Evolutionary conservation across 2,888 invertebrate genomes (phyloP).

Genomic region (Callyntrura sp.): DNA sequence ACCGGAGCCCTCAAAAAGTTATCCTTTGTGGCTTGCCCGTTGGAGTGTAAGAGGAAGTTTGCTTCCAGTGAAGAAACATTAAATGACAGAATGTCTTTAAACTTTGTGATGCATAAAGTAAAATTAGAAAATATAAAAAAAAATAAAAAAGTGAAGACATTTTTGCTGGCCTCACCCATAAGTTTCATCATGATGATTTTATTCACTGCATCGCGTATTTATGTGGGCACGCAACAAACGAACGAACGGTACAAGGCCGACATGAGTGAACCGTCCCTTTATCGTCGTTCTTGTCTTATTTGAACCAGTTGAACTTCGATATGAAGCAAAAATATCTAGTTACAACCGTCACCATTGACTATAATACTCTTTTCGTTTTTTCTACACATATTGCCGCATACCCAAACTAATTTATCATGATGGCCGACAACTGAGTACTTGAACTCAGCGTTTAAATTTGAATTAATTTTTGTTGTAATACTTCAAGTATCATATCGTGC

Average conservation of each 20-base stretch:
- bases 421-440: no score
- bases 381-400: not conserved
- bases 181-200: not conserved
- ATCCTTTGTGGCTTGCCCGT: constrained; percentile 75
- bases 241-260: constrained; percentile 61
- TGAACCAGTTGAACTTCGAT: no score
- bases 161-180: constrained; percentile 45
- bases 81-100: constrained; percentile 76
- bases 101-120: constrained; percentile 76
- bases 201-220: not conserved
- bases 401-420: no score
- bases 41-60: constrained; percentile 64
- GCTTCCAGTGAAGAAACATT: constrained; percentile 62
- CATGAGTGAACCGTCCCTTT: constrained; percentile 54
- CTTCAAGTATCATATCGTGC: no score
- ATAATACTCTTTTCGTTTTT: not conserved
- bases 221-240: constrained; percentile 3
- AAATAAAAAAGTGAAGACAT: constrained; percentile 29
- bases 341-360: constrained; percentile 40
- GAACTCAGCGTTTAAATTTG: no score
- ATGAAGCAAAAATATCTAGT: constrained; percentile 60
- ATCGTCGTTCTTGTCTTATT: not conserved
- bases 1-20: constrained; percentile 13
- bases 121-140: constrained; percentile 55
- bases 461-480: no score